Evolutionary conservation across 2,797 vertebrate genomes (phyloP), one percentile per base, ranked within the genome.

Genomic region (Salarias fasciatus): DNA sequence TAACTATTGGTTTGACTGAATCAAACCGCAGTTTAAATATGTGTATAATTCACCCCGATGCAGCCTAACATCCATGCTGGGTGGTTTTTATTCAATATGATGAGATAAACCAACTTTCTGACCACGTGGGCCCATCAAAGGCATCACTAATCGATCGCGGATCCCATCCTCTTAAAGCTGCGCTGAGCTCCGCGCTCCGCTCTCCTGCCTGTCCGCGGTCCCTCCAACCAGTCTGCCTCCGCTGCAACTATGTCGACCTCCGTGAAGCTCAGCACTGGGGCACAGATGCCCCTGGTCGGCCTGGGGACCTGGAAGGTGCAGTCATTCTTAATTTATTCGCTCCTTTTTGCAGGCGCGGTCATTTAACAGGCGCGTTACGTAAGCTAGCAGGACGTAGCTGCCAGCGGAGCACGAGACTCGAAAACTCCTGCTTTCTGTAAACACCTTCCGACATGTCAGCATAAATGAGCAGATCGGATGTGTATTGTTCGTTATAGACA

Each of bases 281-380:
- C 85, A 1, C 51, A 78, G 0, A 87, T 93, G 72, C 93, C 89
- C n/a, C 9, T 94, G 7, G 18, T 24, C 18, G 93, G 93, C 6
- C 80, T 94, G 6, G 93, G 93, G 0, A 93, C 93, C 0, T 94
- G 93, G 92, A 91, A 92, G 89, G 93, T 94, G 24, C 0, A 85
- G 86, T 35, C 57, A 3, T 12, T 43, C 33, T 45, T 38, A 8
- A 18, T 4, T 9, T 4, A 7, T 3, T 41, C n/a, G 13, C 41
- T 13, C 11, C 1, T 41, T 40, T n/a, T 41, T 4, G 5, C 11
- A 12, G 5, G 11, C 5, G 11, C 9, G 33, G 9, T 5, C 35
- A 35, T 35, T 1, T 6, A 3, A 6, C 9, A n/a, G n/a, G 33
- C 33, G 9, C 6, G 33, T 6, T 35, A 2, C 6, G 33, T 9